These are phyloP conservation scores for Cyrtonyx montezumae DNA, from an alignment of 2,113 vertebrate genomes.

Conservation along the genomic window DNA sequence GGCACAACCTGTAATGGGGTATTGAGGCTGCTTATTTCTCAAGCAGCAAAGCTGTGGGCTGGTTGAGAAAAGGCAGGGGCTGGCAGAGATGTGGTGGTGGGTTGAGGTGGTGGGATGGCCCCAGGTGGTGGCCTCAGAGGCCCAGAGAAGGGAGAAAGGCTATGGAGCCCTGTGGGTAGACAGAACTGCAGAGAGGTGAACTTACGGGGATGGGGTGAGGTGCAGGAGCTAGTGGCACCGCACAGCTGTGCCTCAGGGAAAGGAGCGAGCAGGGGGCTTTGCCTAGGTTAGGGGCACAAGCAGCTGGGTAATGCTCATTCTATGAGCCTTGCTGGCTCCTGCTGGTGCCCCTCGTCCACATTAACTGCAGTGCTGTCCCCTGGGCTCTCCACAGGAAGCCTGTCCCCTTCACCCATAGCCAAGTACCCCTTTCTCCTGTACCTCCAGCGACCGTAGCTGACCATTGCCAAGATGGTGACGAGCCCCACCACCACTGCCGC, in stretches of 20 bases:
- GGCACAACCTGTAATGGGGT: not conserved
- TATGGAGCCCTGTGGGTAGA: not conserved
- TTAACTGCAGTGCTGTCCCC: not conserved
- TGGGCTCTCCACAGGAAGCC: fast-evolving
- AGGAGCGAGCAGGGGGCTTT: not conserved
- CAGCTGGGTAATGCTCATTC: fast-evolving
- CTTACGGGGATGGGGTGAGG: fast-evolving
- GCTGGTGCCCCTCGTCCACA: not conserved
- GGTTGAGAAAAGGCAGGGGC: not conserved
- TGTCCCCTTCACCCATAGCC: fast-evolving
- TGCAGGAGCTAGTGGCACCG: not conserved
- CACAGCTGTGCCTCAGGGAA: not conserved
- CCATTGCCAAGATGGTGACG: not conserved
- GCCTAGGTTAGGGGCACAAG: not conserved
- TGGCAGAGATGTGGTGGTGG: fast-evolving
- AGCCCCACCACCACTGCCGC: not conserved
- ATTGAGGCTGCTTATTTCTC: not conserved
- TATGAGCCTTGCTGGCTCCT: not conserved
- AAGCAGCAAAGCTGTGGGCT: not conserved
- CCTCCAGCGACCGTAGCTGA: constrained; percentile 31
- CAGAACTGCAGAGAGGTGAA: not conserved
- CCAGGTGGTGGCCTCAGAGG: too few species aligned
- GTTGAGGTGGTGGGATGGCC: fast-evolving
- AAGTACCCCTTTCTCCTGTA: constrained; percentile 49
- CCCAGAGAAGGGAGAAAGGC: not conserved